Percentiles rank a stretch among this genome's conserved stretches.
These are phyloP conservation scores for Progne subis DNA, from an alignment of 2,113 vertebrate species.

Conservation along the genomic window DNA sequence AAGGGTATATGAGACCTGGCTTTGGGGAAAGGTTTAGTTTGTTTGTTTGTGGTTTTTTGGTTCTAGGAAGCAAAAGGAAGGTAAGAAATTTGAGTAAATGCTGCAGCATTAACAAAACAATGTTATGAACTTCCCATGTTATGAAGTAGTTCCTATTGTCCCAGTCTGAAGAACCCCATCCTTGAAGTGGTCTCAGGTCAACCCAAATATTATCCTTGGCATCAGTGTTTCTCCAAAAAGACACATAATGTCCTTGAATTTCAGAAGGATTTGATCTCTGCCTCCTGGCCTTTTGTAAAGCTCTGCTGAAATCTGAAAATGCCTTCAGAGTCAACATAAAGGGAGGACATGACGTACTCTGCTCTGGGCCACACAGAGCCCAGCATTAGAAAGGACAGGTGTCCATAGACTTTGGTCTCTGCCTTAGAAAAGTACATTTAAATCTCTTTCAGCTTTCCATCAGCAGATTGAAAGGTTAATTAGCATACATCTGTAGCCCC, in stretches of 20 bases:
- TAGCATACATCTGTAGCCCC: constrained; percentile 29
- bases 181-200: not conserved
- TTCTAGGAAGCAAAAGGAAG: not conserved
- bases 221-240: not conserved
- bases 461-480: constrained; percentile 21
- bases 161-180: not conserved
- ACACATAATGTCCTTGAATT: not conserved
- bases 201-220: constrained; percentile 26
- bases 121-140: not conserved
- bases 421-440: constrained; percentile 2
- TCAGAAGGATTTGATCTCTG: constrained; percentile 12
- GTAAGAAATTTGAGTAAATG: not conserved
- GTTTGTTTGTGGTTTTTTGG: not conserved
- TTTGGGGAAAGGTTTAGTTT: not conserved
- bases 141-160: not conserved
- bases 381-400: not conserved
- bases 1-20: not conserved
- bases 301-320: constrained; percentile 17
- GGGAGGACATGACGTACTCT: not conserved
- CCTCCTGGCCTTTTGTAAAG: constrained; percentile 16
- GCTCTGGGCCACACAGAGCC: not conserved
- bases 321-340: constrained; percentile 8
- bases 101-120: not conserved
- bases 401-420: not conserved
- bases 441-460: constrained; percentile 16